Conservation (phyloP, 2,113 vertebrate species). For the Willisornis vidua region DNA sequence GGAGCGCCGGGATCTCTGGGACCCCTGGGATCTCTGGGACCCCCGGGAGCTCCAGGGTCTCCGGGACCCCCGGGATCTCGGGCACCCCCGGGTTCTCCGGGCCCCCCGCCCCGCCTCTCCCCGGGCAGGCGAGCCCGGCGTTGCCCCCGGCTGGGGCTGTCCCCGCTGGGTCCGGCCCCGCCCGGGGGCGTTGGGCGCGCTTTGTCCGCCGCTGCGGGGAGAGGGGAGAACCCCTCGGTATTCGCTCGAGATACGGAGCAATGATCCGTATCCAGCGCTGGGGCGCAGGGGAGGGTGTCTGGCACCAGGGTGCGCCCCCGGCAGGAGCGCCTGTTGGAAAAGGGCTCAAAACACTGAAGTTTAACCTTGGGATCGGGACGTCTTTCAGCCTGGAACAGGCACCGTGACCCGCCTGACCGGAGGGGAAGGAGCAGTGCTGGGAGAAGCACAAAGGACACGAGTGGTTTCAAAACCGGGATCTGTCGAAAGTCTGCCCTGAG, state of each 20-base stretch:
- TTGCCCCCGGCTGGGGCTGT: fast-evolving
- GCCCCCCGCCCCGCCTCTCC: background rate
- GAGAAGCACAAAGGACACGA: background rate
- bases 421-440: background rate
- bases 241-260: background rate
- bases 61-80: no score
- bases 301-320: fast-evolving
- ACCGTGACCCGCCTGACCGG: fast-evolving
- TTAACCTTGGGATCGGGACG: fast-evolving
- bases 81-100: background rate
- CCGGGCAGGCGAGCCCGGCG: no score
- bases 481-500: background rate
- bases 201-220: background rate
- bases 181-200: background rate
- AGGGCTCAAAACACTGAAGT: background rate
- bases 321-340: background rate
- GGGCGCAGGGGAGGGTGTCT: background rate
- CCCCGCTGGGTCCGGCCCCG: background rate
- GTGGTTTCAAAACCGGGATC: background rate
- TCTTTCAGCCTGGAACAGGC: background rate
- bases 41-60: no score
- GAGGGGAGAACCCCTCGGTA: fast-evolving
- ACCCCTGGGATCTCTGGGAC: no score
- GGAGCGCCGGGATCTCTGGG: background rate
- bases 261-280: fast-evolving